Evolutionary conservation across 2,113 vertebrate species (phyloP).

Genomic region (Pollimyrus isidori): DNA sequence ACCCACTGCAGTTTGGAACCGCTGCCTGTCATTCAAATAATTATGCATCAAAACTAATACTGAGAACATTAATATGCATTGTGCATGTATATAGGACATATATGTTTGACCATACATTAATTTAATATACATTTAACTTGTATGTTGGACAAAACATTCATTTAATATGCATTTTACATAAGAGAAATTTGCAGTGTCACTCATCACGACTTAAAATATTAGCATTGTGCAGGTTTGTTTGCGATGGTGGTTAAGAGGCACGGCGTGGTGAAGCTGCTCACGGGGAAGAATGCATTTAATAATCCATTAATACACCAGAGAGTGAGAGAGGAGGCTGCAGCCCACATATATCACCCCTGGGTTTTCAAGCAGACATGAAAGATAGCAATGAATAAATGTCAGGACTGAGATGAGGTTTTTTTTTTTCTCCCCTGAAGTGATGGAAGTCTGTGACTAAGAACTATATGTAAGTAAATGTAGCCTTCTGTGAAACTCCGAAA

Average conservation of each 20-base stretch:
- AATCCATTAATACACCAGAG: conserved; percentile 8
- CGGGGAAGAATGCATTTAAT: neutral
- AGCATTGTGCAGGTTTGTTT: neutral
- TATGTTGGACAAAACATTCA: neutral
- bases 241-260: neutral
- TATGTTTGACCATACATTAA: too few relatives aligned
- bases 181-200: neutral
- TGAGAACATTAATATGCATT: neutral
- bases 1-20: neutral
- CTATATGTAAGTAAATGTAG: neutral
- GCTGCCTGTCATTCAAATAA: neutral
- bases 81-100: neutral
- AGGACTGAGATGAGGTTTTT: neutral
- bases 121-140: neutral
- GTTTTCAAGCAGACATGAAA: conserved; percentile 5
- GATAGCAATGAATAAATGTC: conserved; percentile 5
- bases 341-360: conserved; percentile 2
- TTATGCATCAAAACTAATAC: neutral
- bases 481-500: neutral
- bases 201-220: neutral
- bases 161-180: neutral
- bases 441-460: conserved; percentile 5
- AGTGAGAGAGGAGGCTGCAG: neutral
- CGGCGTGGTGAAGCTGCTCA: neutral
- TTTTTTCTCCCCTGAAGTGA: neutral